A percentile compares a stretch with the other conserved stretches of the same genome.
phyloP scores from a whole-genome alignment of 30 jellyfish, hydroid and myxozoan species.

The Sanderia malayensis region DNA sequence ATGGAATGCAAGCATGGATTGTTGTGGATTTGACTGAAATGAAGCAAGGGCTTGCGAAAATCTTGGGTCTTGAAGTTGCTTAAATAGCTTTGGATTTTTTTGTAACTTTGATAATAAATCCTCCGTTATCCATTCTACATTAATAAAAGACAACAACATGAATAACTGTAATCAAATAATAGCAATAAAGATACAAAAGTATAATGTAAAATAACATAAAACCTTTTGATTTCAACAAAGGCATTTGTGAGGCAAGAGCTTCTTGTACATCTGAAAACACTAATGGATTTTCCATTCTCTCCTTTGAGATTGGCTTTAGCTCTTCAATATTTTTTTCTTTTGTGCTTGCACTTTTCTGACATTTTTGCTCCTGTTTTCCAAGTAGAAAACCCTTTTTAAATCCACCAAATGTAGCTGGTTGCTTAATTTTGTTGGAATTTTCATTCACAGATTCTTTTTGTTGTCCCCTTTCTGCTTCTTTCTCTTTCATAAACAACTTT shows the following conservation, averaged over 20 bases:
- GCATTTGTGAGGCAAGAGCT: conserved; percentile 55
- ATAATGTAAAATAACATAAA: too few species aligned
- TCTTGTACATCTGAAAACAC: conserved; percentile 67
- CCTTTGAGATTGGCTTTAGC: conserved; percentile 10
- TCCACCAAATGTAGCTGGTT: conserved; percentile 49
- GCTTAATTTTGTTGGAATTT: not conserved
- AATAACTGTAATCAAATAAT: too few species aligned
- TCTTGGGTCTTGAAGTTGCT: conserved; percentile 61
- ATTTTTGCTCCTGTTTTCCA: not conserved
- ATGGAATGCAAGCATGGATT: conserved; percentile 52
- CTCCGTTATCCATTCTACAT: conserved; percentile 75
- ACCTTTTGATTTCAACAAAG: conserved; percentile 65
- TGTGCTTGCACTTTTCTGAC: not conserved
- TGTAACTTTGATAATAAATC: conserved; percentile 56
- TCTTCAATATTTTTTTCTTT: conserved; percentile 18
- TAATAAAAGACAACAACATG: too few species aligned
- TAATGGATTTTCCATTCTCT: conserved; percentile 30
- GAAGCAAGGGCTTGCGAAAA: conserved; percentile 58
- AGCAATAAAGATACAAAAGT: too few species aligned
- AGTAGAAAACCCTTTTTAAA: conserved; percentile 67
- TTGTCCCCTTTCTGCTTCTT: not conserved
- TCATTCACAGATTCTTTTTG: not conserved
- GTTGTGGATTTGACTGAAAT: conserved; percentile 66
- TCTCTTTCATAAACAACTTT: conserved; percentile 34
- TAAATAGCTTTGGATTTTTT: conserved; percentile 58